Base-by-base conservation (phyloP, 2,888 invertebrate genomes). In the Tipula confusa region DNA sequence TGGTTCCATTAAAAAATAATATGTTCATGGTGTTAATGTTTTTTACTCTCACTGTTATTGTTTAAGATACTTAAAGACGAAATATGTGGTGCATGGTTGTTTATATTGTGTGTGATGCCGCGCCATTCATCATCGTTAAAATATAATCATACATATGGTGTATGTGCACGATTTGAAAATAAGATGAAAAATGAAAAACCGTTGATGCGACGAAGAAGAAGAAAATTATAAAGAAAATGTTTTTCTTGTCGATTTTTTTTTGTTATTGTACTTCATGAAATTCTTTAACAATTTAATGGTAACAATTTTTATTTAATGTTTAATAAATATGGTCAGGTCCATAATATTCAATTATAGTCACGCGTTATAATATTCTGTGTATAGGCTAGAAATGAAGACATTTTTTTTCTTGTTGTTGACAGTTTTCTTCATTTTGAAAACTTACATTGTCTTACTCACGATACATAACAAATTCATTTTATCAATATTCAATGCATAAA, bases 401-500 rank as follows among this genome's bases (percentile, higher is more conserved):
- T 31, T 31, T 31, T 31, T 31, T 31, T 31, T 7, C 3, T 31
- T 7, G 31, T 3, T 31, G 31, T 31, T 31, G 7, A 31, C n/a
- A 31, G 31, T 3, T 31, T 31, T 5, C 31, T 3, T 31, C 3
- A 31, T 31, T 5, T 31, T 31, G 31, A n/a, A n/a, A n/a, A 31
- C 31, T 31, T 24, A 64, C 24, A 64, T 64, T 64, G 64, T 64
- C 64, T 64, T 9, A 64, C 64, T 7, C 24, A 64, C 6, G 0
- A 1, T 64, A 64, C 64, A 24, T 24, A 9, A 24, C 18, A 24
- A 64, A 64, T 24, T 64, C 64, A 24, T 3, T 64, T 64, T 64
- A 64, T 64, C 64, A 64, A 64, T 64, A 64, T 64, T 64, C 64
- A 64, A 64, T 64, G 64, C 64, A 64, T 64, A 64, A 64, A 64